Conservation (phyloP, 2,888 invertebrate genomes). For the Cylindroiulus punctatus region DNA sequence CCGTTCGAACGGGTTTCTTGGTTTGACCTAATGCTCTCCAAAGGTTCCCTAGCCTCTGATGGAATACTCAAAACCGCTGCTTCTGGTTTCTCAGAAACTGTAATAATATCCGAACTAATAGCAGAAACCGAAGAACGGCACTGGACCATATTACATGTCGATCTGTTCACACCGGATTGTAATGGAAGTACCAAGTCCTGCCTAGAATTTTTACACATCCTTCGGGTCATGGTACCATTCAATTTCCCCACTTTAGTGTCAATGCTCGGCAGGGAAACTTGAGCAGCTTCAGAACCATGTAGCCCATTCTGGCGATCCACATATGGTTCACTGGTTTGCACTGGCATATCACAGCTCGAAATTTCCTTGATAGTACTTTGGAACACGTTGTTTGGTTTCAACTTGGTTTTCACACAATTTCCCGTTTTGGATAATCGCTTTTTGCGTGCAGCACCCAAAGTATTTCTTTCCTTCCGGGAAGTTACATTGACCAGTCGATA, state of each 20-base stretch:
- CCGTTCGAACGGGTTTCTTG: conserved; percentile 49
- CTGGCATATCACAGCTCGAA: conserved; percentile 35
- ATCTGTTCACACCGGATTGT: not conserved
- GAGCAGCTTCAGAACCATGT: not conserved
- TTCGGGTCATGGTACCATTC: not conserved
- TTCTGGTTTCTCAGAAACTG: not conserved
- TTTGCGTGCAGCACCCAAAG: not conserved
- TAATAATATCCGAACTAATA: not conserved
- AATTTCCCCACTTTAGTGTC: not conserved
- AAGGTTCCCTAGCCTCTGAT: not conserved
- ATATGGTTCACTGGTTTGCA: not conserved
- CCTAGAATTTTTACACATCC: not conserved
- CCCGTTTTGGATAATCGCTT: conserved; percentile 52
- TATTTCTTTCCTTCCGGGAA: conserved; percentile 13
- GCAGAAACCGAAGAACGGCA: not conserved
- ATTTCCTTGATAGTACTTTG: not conserved
- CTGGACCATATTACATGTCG: not conserved
- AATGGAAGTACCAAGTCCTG: not conserved
- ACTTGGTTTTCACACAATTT: conserved; percentile 51
- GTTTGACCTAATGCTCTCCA: not conserved
- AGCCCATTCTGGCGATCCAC: not conserved
- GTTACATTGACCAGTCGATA: not conserved
- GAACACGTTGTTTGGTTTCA: conserved; percentile 46
- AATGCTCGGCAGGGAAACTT: not conserved
- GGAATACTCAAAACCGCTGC: not conserved